Conservation (phyloP, 2,888 invertebrate genomes). For the Parnassius apollo region DNA sequence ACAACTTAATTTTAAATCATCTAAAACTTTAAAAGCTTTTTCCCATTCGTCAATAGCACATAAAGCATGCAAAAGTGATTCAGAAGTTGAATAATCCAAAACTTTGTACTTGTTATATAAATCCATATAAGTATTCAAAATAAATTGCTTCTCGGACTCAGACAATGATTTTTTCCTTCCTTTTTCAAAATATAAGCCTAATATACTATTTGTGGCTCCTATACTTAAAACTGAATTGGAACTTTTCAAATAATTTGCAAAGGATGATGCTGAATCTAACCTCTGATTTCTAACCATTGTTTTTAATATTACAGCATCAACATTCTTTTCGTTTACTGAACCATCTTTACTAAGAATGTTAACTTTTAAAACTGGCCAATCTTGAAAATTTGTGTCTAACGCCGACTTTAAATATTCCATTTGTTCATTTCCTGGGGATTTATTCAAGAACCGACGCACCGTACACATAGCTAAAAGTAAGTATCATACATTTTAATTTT, state of each 20-base stretch:
- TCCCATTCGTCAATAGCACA: slow-evolving; percentile 84
- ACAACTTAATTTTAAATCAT: slow-evolving; percentile 77
- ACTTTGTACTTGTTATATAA: slow-evolving; percentile 78
- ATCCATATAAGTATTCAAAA: slow-evolving; percentile 72
- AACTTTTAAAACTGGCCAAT: slow-evolving; percentile 67
- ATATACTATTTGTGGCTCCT: slow-evolving; percentile 80
- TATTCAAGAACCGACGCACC: slow-evolving; percentile 5
- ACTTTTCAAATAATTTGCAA: slow-evolving; percentile 77
- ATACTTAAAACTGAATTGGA: slow-evolving; percentile 75
- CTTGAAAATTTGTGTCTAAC: slow-evolving; percentile 41
- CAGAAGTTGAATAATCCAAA: slow-evolving; percentile 82
- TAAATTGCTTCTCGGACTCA: slow-evolving; percentile 73
- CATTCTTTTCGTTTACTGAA: slow-evolving; percentile 69
- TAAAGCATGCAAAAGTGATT: slow-evolving; percentile 82
- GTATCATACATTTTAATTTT: no score
- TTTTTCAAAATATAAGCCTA: slow-evolving; percentile 75
- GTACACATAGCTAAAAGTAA: slow-evolving; percentile 12
- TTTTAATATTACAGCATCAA: slow-evolving; percentile 83
- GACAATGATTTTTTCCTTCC: slow-evolving; percentile 50
- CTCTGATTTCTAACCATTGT: slow-evolving; percentile 66
- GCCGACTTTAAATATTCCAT: slow-evolving; percentile 52
- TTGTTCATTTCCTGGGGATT: slow-evolving; percentile 42
- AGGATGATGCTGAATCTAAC: slow-evolving; percentile 77
- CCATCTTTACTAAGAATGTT: slow-evolving; percentile 58
- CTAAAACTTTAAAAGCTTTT: slow-evolving; percentile 80